Conservation (phyloP, 2,113 vertebrate species). For the Micronisus gabar region DNA sequence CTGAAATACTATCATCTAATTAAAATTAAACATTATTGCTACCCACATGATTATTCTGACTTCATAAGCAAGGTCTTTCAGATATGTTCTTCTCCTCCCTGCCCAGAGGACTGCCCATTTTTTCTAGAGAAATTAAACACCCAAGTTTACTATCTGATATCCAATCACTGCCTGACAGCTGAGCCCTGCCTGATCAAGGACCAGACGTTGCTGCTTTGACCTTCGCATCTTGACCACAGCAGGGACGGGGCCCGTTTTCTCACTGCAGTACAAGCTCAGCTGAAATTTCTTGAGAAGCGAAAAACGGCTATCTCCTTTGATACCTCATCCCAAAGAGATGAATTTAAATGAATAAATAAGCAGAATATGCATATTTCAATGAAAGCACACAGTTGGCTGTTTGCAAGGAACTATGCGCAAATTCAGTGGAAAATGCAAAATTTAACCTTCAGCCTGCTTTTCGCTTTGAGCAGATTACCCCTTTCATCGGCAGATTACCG, state of each 20-base stretch:
- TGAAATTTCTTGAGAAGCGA: background rate
- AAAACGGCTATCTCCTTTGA: background rate
- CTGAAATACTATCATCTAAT: background rate
- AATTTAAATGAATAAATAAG: background rate
- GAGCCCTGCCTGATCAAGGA: background rate
- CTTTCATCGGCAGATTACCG: background rate
- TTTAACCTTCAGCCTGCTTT: background rate
- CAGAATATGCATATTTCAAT: background rate
- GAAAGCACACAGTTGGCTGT: background rate
- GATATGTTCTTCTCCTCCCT: background rate
- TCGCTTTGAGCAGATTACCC: background rate
- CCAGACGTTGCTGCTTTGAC: accelerated
- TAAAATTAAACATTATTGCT: background rate
- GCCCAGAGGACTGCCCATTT: accelerated
- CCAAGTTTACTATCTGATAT: accelerated
- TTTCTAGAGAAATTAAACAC: background rate
- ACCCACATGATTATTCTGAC: background rate
- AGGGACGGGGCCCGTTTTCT: accelerated
- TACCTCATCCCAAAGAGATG: background rate
- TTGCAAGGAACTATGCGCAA: background rate
- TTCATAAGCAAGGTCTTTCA: background rate
- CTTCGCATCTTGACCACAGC: accelerated
- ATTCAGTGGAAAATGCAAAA: background rate
- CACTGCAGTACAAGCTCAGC: accelerated
- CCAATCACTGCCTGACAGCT: background rate